Evolutionary conservation across 2,113 vertebrate genomes (phyloP).

Genomic region (Sturnira hondurensis): DNA sequence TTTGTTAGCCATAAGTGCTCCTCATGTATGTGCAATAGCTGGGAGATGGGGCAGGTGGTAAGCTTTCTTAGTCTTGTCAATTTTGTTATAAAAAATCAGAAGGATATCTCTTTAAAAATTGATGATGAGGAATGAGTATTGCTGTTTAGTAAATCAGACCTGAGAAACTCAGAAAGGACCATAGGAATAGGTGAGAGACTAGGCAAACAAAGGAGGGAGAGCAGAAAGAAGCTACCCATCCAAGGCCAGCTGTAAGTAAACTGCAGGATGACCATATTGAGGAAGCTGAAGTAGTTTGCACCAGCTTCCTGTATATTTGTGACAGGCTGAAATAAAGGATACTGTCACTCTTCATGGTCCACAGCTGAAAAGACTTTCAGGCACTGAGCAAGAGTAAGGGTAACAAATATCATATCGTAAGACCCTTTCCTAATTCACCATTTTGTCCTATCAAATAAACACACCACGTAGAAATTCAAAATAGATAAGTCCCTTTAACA

Average conservation of each 20-base stretch:
- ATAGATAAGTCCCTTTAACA: too few relatives aligned
- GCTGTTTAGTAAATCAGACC: not conserved
- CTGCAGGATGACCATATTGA: not conserved
- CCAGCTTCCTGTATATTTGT: not conserved
- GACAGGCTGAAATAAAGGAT: not conserved
- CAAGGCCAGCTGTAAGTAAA: fast-evolving
- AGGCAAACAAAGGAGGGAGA: not conserved
- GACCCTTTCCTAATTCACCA: not conserved
- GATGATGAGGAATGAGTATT: not conserved
- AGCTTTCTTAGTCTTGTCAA: not conserved
- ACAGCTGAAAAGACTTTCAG: not conserved
- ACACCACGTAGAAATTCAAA: not conserved
- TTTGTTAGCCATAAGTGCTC: not conserved
- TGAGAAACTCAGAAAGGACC: not conserved
- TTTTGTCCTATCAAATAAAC: not conserved
- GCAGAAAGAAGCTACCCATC: not conserved
- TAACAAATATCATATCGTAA: not conserved
- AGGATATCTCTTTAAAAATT: not conserved
- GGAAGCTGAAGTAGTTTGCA: not conserved
- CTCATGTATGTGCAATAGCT: not conserved
- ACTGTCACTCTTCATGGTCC: not conserved
- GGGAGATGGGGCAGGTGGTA: not conserved
- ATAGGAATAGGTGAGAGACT: not conserved
- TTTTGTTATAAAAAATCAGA: not conserved
- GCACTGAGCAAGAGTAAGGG: not conserved